Evolutionary conservation across 2,113 vertebrate species (phyloP).

Genomic region (Azemiops feae): DNA sequence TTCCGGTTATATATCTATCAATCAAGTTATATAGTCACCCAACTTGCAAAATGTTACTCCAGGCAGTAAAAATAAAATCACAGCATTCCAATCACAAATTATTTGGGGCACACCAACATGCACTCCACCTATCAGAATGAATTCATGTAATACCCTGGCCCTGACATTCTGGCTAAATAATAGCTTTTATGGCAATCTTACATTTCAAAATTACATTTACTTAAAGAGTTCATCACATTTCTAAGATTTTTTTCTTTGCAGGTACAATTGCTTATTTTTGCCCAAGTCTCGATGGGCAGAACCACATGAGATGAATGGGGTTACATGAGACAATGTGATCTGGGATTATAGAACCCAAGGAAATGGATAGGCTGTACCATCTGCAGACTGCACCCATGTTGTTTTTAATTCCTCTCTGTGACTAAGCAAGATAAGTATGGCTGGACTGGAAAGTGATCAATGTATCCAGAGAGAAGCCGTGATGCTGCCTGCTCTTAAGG

Average conservation of each 20-base stretch:
- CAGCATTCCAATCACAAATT: background rate
- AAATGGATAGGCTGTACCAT: too few species aligned
- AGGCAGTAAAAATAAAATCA: background rate
- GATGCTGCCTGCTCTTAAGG: background rate
- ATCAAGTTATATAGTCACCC: background rate
- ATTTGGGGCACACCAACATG: background rate
- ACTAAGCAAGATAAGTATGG: too few species aligned
- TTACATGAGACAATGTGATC: background rate
- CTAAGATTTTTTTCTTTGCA: background rate
- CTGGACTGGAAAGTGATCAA: background rate
- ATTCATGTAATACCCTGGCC: background rate
- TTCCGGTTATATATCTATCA: background rate
- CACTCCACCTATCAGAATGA: background rate
- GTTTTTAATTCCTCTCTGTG: too few species aligned
- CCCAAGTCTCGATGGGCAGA: background rate
- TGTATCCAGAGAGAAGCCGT: background rate
- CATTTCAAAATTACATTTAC: background rate
- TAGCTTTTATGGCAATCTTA: background rate
- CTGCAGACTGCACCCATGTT: too few species aligned
- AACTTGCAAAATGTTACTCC: background rate
- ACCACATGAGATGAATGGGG: background rate
- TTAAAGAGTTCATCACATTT: background rate
- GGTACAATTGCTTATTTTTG: background rate
- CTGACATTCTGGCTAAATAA: background rate
- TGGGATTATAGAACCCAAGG: background rate